Evolutionary conservation across 2,888 invertebrate species (phyloP).

Genomic region (Euclidia mi): DNA sequence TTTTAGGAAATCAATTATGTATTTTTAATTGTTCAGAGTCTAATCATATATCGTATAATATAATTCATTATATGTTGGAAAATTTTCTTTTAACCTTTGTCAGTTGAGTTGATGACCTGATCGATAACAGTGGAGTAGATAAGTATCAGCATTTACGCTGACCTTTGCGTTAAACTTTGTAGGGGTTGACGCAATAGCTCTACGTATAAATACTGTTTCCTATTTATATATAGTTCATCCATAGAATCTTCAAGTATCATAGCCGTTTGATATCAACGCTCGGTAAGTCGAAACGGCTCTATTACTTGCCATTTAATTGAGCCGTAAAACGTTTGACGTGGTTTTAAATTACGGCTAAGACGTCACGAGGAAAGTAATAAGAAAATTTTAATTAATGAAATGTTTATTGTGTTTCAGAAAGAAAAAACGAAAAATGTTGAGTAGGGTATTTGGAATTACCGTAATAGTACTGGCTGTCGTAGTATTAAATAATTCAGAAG

Average conservation of each 20-base stretch:
- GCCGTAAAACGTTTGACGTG: background rate
- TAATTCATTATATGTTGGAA: conserved; percentile 18
- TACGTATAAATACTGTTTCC: conserved; percentile 1
- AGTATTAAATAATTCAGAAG: conserved; percentile 26
- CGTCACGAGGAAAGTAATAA: background rate
- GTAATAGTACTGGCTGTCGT: conserved; percentile 34
- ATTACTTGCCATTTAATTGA: conserved; percentile 4
- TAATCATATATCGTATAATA: too few species aligned
- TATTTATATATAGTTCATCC: background rate
- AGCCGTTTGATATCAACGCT: conserved; percentile 26
- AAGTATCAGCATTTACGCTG: conserved; percentile 29
- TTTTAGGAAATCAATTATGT: too few species aligned
- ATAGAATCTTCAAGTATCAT: conserved; percentile 21
- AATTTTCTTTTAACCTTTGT: conserved; percentile 44
- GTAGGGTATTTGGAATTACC: conserved; percentile 29
- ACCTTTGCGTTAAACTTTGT: conserved; percentile 37
- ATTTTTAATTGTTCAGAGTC: too few species aligned
- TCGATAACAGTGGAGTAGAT: conserved; percentile 23
- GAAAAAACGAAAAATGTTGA: conserved; percentile 31
- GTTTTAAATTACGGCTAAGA: background rate
- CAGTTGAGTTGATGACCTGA: too few species aligned
- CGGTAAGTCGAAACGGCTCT: conserved; percentile 41
- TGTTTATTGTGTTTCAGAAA: conserved; percentile 28
- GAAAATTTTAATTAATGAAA: background rate
- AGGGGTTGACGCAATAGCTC: conserved; percentile 10